A percentile compares a stretch with the other conserved stretches of the same genome.
Conservation (phyloP, 2,797 vertebrate genomes). For the Sarcoramphus papa region DNA sequence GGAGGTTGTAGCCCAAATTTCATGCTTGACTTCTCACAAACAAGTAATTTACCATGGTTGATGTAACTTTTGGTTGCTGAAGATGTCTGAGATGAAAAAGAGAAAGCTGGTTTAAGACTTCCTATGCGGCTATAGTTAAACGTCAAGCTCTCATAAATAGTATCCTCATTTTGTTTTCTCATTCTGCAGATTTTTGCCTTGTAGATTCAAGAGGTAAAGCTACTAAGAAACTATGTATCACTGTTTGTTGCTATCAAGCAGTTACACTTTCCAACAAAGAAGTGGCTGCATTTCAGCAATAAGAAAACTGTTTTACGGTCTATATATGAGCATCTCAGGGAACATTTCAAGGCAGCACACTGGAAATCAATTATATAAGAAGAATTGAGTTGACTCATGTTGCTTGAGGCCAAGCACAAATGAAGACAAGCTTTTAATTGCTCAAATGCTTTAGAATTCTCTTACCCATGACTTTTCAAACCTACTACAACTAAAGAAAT, state of each 20-base stretch:
- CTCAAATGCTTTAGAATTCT: not conserved
- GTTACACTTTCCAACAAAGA: not conserved
- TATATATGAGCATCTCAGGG: not conserved
- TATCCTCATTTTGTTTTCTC: not conserved
- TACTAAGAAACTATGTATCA: not conserved
- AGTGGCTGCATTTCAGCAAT: not conserved
- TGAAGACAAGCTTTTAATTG: slow-evolving; percentile 7
- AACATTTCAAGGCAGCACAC: not conserved
- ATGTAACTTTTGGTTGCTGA: not conserved
- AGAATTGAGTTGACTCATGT: not conserved
- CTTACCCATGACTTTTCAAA: not conserved
- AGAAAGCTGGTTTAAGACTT: not conserved
- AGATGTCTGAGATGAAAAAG: not conserved
- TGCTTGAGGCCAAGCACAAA: not conserved
- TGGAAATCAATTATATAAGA: not conserved
- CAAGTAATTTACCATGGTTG: not conserved
- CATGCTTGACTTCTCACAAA: not conserved
- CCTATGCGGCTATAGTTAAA: not conserved
- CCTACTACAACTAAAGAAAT: not conserved
- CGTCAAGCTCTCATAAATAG: not conserved
- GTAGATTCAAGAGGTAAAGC: not conserved
- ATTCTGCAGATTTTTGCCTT: not conserved
- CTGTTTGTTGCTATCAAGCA: not conserved
- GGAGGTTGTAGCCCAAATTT: not conserved
- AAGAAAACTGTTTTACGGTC: not conserved